Conservation (phyloP, 2,797 vertebrate genomes). For the Huso huso region DNA sequence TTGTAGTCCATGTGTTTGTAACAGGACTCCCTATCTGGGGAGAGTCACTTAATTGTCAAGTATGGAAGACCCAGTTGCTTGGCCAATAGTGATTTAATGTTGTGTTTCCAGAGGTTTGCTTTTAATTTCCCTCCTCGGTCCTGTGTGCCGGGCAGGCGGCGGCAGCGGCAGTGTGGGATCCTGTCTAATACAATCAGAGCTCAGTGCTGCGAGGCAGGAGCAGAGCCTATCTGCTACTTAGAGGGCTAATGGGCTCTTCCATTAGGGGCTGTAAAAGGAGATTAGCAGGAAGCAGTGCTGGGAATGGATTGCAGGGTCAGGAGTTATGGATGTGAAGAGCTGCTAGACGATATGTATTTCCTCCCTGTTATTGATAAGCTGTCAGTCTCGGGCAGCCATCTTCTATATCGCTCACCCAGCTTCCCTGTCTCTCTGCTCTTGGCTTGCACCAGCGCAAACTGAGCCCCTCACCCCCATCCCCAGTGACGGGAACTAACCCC, state of each 20-base stretch:
- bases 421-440: constrained; percentile 9
- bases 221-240: background rate
- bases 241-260: background rate
- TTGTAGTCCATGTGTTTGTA: too few species aligned
- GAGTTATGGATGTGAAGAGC: too few species aligned
- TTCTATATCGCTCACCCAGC: background rate
- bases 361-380: constrained; percentile 25
- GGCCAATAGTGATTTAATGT: too few species aligned
- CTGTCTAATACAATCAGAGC: background rate
- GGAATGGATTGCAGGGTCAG: background rate
- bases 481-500: too few species aligned
- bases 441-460: background rate
- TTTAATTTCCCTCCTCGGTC: background rate
- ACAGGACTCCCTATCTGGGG: too few species aligned
- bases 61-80: too few species aligned
- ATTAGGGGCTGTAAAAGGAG: constrained; percentile 2
- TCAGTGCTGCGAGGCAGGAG: background rate
- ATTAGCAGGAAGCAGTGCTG: background rate
- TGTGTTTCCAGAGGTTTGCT: background rate
- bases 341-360: background rate
- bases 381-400: constrained; percentile 28
- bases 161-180: background rate
- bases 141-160: background rate
- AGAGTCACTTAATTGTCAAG: too few species aligned
- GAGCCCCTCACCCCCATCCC: too few species aligned